Evolutionary conservation across 2,888 invertebrate species (phyloP), one percentile per base, ranked within the genome.

Genomic region (Acleris laterana): DNA sequence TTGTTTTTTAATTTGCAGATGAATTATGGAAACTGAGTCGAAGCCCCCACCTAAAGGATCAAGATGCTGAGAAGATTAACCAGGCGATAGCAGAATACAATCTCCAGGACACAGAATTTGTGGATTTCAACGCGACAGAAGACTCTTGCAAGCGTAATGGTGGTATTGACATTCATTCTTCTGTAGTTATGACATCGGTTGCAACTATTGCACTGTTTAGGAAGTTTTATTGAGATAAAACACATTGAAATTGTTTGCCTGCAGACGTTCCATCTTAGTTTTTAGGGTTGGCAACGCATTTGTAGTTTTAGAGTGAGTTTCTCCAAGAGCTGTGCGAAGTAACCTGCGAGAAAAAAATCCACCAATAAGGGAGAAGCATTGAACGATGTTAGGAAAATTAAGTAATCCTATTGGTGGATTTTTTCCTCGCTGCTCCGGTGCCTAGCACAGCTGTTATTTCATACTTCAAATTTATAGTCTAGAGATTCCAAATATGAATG

Each of bases 11-110:
- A 9, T 9, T 81, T 84, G 2, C 84, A 93, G 92, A 91, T 69
- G 90, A 92, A 72, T 79, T 93, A 44, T 93, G 91, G 91, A 88
- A 91, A 63, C 75, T 93, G 20, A 88, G 86, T 0, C 79, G 90
- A 3, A 82, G 87, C 1, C 87, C 86, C 0, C 90, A 91, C 48
- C 71, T 88, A 0, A 90, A 90, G 63, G 82, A 81, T 44, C 85
- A 85, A 0, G 89, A 90, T 48, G 83, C 85, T 0, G 73, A 74
- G 0, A 87, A 89, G 68, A 71, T 92, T 0, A 82, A 88, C 58
- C 79, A 84, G 51, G 87, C 87, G 0, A 81, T 91, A 1, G 79
- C 85, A 0, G 84, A 80, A 44, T 89, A 89, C 70, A 80, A 77
- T 17, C 77, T 91, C 0, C 82, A 87, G 58, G 75, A 77, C 13